phyloP scores from a whole-genome alignment of 2,888 invertebrate genomes.

The Odontocolon sp. region DNA sequence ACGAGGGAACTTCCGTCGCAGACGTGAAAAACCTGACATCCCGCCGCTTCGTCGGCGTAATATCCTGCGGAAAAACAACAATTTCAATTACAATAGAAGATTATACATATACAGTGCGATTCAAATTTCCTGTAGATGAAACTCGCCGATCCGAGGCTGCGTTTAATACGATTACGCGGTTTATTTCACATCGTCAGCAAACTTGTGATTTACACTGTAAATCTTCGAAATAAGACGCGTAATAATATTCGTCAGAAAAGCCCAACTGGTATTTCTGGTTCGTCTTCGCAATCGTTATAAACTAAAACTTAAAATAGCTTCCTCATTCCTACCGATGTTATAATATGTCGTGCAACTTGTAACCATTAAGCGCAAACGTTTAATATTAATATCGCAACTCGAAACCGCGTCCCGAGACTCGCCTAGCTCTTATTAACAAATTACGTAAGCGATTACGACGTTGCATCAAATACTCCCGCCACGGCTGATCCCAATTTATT shows the following conservation, averaged over 20 bases:
- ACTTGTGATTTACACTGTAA: too few relatives aligned
- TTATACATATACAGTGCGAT: neutral
- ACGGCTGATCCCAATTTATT: slow-evolving; percentile 48
- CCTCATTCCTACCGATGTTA: slow-evolving; percentile 58
- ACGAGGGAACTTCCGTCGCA: slow-evolving; percentile 83
- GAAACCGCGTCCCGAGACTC: slow-evolving; percentile 35
- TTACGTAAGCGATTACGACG: slow-evolving; percentile 31
- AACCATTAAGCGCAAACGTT: slow-evolving; percentile 8
- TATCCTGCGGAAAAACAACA: slow-evolving; percentile 83
- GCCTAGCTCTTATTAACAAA: slow-evolving; percentile 21
- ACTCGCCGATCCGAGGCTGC: too few relatives aligned
- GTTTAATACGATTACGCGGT: too few relatives aligned
- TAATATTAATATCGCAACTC: slow-evolving; percentile 49
- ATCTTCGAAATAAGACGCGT: too few relatives aligned
- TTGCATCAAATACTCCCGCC: slow-evolving; percentile 5
- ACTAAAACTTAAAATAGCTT: slow-evolving; percentile 26
- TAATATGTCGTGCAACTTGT: slow-evolving; percentile 32
- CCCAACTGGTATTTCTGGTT: too few relatives aligned
- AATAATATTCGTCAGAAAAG: too few relatives aligned
- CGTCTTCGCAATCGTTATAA: too few relatives aligned
- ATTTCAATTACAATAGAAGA: neutral
- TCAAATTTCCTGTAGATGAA: too few relatives aligned
- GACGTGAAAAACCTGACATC: slow-evolving; percentile 86
- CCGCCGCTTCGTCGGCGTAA: slow-evolving; percentile 85
- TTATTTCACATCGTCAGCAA: too few relatives aligned